Conservation (phyloP, 2,888 invertebrate genomes). For the Lepidonotus clava region DNA sequence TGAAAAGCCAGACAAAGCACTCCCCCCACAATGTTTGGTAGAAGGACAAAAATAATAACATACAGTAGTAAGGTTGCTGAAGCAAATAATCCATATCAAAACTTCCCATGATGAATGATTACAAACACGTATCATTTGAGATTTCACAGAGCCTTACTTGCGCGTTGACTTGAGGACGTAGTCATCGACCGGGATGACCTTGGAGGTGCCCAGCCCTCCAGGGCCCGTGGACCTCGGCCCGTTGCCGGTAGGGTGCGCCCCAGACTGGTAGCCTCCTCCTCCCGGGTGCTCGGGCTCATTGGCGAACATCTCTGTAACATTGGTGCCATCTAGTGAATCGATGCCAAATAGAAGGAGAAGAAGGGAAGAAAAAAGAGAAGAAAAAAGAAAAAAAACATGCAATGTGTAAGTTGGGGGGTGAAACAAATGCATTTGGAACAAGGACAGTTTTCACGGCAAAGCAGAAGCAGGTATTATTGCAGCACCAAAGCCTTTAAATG, state of each 20-base stretch:
- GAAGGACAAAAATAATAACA: too few relatives aligned
- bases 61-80: too few relatives aligned
- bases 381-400: constrained; percentile 47
- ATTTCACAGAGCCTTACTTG: constrained; percentile 57
- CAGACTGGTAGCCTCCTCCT: constrained; percentile 13
- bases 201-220: constrained; percentile 1
- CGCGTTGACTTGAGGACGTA: constrained; percentile 56
- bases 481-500: too few relatives aligned
- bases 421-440: constrained; percentile 14
- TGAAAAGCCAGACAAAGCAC: too few relatives aligned
- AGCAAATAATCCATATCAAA: too few relatives aligned
- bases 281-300: constrained; percentile 35
- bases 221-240: not conserved
- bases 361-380: constrained; percentile 8
- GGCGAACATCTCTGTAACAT: constrained; percentile 56
- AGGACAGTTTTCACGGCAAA: not conserved
- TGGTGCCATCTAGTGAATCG: constrained; percentile 49
- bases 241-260: not conserved
- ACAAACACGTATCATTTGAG: too few relatives aligned
- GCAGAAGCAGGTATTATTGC: not conserved
- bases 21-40: too few relatives aligned
- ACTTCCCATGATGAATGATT: too few relatives aligned
- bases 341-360: not conserved
- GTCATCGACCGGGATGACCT: constrained; percentile 61
- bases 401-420: constrained; percentile 30